Conservation (phyloP, 2,113 vertebrate species). For the Tupaia tana region DNA sequence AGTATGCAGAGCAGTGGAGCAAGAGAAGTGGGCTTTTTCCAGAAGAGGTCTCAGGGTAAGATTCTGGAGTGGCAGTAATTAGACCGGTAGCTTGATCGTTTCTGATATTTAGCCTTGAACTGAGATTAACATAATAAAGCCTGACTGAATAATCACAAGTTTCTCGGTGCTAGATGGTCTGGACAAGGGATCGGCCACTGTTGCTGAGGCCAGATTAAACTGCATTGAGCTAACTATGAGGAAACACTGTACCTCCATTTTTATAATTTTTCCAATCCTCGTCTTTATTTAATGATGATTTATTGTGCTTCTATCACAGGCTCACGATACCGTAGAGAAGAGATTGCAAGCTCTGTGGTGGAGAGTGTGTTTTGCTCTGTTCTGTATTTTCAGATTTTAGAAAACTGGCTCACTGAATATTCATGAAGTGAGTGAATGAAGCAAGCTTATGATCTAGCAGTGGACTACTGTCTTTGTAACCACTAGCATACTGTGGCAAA, state of each 20-base stretch:
- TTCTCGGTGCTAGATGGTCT: background rate
- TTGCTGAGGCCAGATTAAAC: background rate
- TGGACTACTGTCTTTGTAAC: background rate
- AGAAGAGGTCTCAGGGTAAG: background rate
- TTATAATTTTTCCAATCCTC: background rate
- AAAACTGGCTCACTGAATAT: background rate
- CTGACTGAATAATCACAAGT: background rate
- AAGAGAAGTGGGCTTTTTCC: background rate
- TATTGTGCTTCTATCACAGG: background rate
- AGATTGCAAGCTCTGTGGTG: background rate
- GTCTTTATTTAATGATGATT: conserved; percentile 5
- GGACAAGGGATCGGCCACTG: background rate
- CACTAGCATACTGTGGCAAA: background rate
- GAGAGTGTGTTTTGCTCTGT: background rate
- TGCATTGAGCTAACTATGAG: background rate
- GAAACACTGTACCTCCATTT: background rate
- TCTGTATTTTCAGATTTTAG: background rate
- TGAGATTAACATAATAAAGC: background rate
- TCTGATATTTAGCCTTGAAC: background rate
- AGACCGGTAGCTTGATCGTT: background rate
- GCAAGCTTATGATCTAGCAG: background rate
- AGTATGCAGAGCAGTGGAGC: background rate
- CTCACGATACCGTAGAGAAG: background rate
- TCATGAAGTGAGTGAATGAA: background rate
- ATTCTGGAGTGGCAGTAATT: background rate